Evolutionary conservation across 1,140 invertebrate species (phyloP), one percentile per base, ranked within the genome.

Genomic region (Drosophila persimilis): DNA sequence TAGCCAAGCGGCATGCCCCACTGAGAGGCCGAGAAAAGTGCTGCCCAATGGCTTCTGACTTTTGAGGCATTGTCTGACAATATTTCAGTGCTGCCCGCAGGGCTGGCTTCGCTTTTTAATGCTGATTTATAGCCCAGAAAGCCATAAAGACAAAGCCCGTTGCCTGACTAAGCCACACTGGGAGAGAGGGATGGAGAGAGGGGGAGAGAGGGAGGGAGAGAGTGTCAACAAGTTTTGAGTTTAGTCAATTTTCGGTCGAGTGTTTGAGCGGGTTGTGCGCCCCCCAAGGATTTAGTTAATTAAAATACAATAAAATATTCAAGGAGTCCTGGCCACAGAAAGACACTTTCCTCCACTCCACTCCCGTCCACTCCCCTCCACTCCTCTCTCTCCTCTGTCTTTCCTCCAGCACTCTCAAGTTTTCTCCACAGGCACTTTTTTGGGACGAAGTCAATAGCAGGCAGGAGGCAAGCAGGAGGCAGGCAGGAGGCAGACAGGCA

Each of bases 301-400:
- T 85, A 85, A 85, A 85, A 86, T 73, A 85, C 81, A 85, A 86
- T 85, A 81, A 85, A 81, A 86, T 86, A 85, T 85, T 77, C 81
- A 85, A 59, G 35, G 77, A 64, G 65, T 69, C 63, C 65, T 57
- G 65, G 65, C 65, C 65, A 35, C 65, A 69, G 69, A 69, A 69
- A 39, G 35, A 39, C 35, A 13, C 11, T 39, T 13, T 9, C 31
- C 31, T 39, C 11, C 4, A 2, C 11, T 63, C 59, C 47, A 29
- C 62, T 50, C n/a, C n/a, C n/a, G n/a, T 39, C 11, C 4, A 2
- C 11, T 63, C 59, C 47, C 22, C 62, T 50, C 62, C 44, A 22
- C 59, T 64, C 59, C 48, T 11, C 57, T 46, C 61, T 60, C 46
- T 62, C 24, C 20, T 20, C 1, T 20, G 1, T 50, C 62, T 31